Percentiles rank a stretch among this genome's conserved stretches.
Evolutionary conservation across 2,797 vertebrate species (phyloP).

Genomic region (Crenuchus spilurus): DNA sequence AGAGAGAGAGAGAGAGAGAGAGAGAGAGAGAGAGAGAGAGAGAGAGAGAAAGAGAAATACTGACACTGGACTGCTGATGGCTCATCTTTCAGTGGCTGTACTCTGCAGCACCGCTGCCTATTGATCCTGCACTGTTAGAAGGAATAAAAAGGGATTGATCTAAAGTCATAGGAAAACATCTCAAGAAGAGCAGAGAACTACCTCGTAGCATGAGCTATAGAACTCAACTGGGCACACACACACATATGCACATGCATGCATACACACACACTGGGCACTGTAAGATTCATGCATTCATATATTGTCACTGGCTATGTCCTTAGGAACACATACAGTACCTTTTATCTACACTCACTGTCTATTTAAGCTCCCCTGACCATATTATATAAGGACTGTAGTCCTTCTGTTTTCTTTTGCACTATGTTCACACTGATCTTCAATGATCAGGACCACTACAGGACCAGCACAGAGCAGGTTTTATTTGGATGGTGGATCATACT

Average conservation of each 20-base stretch:
- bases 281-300: conserved; percentile 1
- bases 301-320: too few relatives aligned
- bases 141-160: conserved; percentile 59
- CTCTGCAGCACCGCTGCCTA: conserved; percentile 34
- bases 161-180: conserved; percentile 53
- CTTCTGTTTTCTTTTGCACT: too few relatives aligned
- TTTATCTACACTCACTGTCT: too few relatives aligned
- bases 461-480: too few relatives aligned
- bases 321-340: too few relatives aligned
- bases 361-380: too few relatives aligned
- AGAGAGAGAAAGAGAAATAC: conserved; percentile 8
- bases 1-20: not conserved
- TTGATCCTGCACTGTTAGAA: conserved; percentile 51
- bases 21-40: conserved; percentile 1
- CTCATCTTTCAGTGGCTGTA: conserved; percentile 45
- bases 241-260: not conserved
- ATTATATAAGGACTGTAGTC: too few relatives aligned
- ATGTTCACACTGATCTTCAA: too few relatives aligned
- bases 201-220: conserved; percentile 48
- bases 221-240: conserved; percentile 34
- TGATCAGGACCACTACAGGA: too few relatives aligned
- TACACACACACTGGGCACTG: not conserved
- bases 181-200: conserved; percentile 51
- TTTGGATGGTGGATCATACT: too few relatives aligned
- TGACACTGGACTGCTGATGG: conserved; percentile 31